Conservation (phyloP, 2,797 vertebrate genomes). For the Eremophila alpestris region DNA sequence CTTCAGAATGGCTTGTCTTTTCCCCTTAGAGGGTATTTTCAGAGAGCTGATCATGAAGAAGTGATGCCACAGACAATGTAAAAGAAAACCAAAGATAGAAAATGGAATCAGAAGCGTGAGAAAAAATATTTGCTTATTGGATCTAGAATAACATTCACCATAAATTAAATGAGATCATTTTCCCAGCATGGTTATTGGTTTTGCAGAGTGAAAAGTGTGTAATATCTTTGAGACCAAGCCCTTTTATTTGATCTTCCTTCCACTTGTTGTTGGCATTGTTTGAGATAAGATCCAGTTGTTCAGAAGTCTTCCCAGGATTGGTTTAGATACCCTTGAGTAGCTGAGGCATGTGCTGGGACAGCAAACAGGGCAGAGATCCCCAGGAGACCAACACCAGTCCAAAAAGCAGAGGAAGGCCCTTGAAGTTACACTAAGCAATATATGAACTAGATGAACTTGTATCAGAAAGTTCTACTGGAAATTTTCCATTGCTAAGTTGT, state of each 20-base stretch:
- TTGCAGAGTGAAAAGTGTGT: neutral
- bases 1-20: neutral
- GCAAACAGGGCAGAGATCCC: neutral
- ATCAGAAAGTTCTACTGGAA: neutral
- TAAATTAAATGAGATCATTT: neutral
- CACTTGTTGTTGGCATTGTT: neutral
- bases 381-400: neutral
- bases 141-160: neutral
- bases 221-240: neutral
- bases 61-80: neutral
- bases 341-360: neutral
- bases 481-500: neutral
- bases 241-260: neutral
- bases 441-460: neutral
- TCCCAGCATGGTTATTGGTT: neutral
- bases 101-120: neutral
- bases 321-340: neutral
- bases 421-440: neutral
- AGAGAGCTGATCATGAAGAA: neutral
- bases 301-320: neutral
- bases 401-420: neutral
- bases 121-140: conserved; percentile 4
- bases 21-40: neutral
- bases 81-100: neutral
- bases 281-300: neutral